Percentiles rank a stretch among this genome's conserved stretches.
phyloP scores from a whole-genome alignment of 2,888 invertebrate species.

The Platycheirus albimanus region DNA sequence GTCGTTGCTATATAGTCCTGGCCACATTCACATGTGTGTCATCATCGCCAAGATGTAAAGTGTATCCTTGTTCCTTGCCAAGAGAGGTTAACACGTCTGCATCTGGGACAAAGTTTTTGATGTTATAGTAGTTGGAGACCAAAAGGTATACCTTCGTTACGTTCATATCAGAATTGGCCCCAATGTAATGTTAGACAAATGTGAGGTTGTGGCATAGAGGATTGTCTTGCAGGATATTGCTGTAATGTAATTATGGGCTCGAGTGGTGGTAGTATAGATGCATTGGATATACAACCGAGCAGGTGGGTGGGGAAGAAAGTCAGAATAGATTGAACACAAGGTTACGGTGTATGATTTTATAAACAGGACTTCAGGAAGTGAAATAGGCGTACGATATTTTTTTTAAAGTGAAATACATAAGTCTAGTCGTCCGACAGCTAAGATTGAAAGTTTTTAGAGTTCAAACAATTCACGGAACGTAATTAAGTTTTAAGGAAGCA shows the following conservation, averaged over 20 bases:
- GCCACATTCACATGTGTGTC: conserved; percentile 42
- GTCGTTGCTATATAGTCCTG: background rate
- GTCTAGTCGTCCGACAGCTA: too few relatives aligned
- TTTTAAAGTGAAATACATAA: too few relatives aligned
- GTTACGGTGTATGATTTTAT: too few relatives aligned
- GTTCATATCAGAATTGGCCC: background rate
- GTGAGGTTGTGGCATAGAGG: conserved; percentile 41
- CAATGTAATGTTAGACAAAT: conserved; percentile 43
- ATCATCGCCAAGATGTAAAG: conserved; percentile 33
- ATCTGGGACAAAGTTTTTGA: conserved; percentile 31
- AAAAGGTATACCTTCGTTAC: background rate
- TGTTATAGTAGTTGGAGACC: background rate
- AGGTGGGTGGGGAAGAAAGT: too few relatives aligned
- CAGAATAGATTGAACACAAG: too few relatives aligned
- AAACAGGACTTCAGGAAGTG: too few relatives aligned
- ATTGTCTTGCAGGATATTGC: conserved; percentile 46
- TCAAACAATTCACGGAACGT: too few relatives aligned
- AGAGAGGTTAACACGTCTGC: conserved; percentile 2
- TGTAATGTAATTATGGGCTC: conserved; percentile 45
- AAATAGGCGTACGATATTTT: too few relatives aligned
- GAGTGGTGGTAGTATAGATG: conserved; percentile 5
- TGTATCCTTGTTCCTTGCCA: conserved; percentile 24
- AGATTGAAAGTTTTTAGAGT: too few relatives aligned
- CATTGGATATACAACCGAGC: too few relatives aligned
- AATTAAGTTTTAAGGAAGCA: too few relatives aligned